Evolutionary conservation across 2,113 vertebrate genomes (phyloP).

Genomic region (Phalacrocorax pelagicus): DNA sequence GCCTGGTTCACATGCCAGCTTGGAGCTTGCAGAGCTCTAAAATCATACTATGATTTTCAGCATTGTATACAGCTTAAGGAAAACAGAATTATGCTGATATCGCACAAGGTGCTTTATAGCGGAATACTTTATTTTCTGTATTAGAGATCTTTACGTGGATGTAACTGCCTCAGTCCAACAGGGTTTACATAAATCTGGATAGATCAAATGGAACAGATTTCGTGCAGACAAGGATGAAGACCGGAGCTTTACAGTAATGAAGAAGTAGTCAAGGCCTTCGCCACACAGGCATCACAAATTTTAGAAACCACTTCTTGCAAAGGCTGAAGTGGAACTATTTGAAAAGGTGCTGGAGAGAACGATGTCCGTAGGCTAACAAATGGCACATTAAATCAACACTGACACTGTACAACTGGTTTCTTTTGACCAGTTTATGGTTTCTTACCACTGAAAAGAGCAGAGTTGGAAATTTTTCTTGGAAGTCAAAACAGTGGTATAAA

Average conservation of each 20-base stretch:
- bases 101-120: neutral
- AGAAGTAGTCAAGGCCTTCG: neutral
- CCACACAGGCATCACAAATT: neutral
- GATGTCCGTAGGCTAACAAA: accelerated
- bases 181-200: neutral
- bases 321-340: neutral
- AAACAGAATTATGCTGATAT: neutral
- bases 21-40: neutral
- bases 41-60: neutral
- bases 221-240: neutral
- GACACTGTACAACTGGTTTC: neutral
- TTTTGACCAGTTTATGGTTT: neutral
- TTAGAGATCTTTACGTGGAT: neutral
- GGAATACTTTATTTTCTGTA: neutral
- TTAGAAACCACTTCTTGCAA: neutral
- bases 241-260: neutral
- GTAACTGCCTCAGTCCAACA: neutral
- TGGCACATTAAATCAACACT: neutral
- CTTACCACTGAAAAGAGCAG: neutral
- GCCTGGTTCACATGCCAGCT: neutral
- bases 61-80: neutral
- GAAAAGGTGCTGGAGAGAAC: neutral
- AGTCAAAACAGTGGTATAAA: neutral
- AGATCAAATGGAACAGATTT: neutral
- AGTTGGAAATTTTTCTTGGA: neutral